phyloP scores from a whole-genome alignment of 2,113 vertebrate species.

The Excalfactoria chinensis region DNA sequence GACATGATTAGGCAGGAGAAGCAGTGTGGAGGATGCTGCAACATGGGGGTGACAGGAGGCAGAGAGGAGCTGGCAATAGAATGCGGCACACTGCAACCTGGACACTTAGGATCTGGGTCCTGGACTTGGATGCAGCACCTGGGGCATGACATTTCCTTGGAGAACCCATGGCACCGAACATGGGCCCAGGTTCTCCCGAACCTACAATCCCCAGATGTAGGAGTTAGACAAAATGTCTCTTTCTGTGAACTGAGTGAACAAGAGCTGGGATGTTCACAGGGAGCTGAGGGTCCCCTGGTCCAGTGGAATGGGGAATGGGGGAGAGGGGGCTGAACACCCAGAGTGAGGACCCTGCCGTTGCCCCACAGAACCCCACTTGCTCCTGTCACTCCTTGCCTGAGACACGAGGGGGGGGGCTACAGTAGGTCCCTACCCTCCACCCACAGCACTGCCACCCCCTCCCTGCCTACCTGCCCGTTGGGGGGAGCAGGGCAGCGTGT shows the following conservation, averaged over 20 bases:
- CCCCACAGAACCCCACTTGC: rapidly evolving
- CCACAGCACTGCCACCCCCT: not conserved
- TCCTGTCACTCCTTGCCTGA: not conserved
- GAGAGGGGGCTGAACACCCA: conserved; percentile 74
- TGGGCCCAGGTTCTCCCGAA: rapidly evolving
- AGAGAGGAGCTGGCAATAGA: not conserved
- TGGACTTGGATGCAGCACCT: not conserved
- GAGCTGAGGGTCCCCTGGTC: not conserved
- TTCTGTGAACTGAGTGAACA: not conserved
- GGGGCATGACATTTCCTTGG: not conserved
- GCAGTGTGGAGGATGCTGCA: rapidly evolving
- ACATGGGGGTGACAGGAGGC: not conserved
- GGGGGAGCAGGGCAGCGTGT: not conserved
- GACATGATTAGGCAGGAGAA: not conserved
- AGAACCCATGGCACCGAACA: rapidly evolving
- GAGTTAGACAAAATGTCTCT: not conserved
- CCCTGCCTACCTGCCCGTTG: conserved; percentile 51
- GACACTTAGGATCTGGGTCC: not conserved
- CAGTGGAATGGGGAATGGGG: conserved; percentile 13
- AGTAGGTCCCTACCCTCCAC: not conserved
- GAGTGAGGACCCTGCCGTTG: rapidly evolving
- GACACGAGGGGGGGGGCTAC: not conserved
- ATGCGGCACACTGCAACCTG: rapidly evolving
- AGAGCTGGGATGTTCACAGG: not conserved
- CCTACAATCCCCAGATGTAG: rapidly evolving